A percentile compares a stretch with the other conserved stretches of the same genome.
These are phyloP conservation scores for Eudasyphora cyanicolor DNA, from an alignment of 2,888 invertebrate genomes.

Conservation along the genomic window DNA sequence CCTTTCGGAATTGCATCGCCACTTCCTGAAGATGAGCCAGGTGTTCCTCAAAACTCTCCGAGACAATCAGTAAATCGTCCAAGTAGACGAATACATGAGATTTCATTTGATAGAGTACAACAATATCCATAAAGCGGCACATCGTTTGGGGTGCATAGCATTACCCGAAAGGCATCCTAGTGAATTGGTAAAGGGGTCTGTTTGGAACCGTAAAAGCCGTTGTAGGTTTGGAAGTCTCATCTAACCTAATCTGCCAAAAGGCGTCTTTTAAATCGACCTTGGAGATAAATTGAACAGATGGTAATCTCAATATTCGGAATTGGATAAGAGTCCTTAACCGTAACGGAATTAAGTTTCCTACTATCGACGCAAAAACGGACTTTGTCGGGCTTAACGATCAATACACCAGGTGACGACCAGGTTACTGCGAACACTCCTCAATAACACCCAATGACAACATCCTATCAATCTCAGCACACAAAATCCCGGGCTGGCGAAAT, in stretches of 20 bases:
- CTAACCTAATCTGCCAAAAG: too few relatives aligned
- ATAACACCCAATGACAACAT: conserved; percentile 21
- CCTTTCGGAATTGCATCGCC: background rate
- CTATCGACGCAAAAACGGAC: too few relatives aligned
- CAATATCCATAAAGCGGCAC: background rate
- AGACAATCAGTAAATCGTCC: background rate
- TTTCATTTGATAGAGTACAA: background rate
- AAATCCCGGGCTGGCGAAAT: too few relatives aligned
- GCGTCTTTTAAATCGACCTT: too few relatives aligned
- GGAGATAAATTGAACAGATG: too few relatives aligned
- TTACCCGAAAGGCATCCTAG: background rate
- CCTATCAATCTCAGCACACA: too few relatives aligned
- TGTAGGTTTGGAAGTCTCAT: background rate
- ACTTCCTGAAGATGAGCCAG: conserved; percentile 6
- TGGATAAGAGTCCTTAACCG: background rate
- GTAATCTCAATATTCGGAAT: too few relatives aligned
- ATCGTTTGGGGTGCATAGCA: background rate
- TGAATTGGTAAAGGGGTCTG: background rate
- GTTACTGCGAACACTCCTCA: background rate
- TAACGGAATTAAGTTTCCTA: background rate
- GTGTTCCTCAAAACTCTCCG: too few relatives aligned
- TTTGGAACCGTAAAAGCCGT: background rate
- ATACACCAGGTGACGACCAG: background rate
- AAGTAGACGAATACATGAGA: conserved; percentile 1
- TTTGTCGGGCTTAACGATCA: too few relatives aligned